Base-by-base conservation (phyloP, 2,113 vertebrate species). In the Hippopotamus amphibius region DNA sequence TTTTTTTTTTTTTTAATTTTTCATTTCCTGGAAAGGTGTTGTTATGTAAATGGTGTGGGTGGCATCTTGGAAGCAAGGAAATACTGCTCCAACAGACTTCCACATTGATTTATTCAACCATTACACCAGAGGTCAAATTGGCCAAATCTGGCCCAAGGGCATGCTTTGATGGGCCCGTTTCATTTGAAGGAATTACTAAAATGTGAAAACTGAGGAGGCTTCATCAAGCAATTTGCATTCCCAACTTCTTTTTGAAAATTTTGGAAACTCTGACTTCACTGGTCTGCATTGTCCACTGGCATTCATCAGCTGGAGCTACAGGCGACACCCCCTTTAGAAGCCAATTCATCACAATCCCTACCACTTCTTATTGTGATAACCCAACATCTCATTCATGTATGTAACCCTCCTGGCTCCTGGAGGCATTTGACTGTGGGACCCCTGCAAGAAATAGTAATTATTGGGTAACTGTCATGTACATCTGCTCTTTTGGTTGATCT, bases 21-120 rank as follows among this genome's bases (percentile, higher is more conserved):
- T 79, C 19, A 79, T 55, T 79, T 89, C 88, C 71, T 97, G 26
- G 80, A 93, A 93, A 61, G 3, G 30, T 17, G 10, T 43, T 14
- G 1, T 76, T 86, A 57, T 28, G 8, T 37, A 89, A 68, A 59
- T 5, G 22, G 15, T 21, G 11, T 50, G 21, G 48, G 6, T 21
- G 26, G 9, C 72, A 81, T 21, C 66, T 86, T 65, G 48, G 66
- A 89, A 74, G 68, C 10, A 12, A 90, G 59, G 74, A 94, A 28
- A 63, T 46, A 21, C 0, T 2, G 24, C 57, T 80, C 24, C 0
- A 0, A 9, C 2, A 57, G 24, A n/a, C 17, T 71, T 86, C 80
- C 53, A 12, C 21, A 19, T 1, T 61, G 28, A 74, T 7, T 81
- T 76, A 74, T 7, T 30, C 48, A 37, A 43, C 48, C 21, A 19